These are phyloP conservation scores for Dicyrtoma fusca DNA, from an alignment of 2,888 invertebrate genomes.

Conservation along the genomic window DNA sequence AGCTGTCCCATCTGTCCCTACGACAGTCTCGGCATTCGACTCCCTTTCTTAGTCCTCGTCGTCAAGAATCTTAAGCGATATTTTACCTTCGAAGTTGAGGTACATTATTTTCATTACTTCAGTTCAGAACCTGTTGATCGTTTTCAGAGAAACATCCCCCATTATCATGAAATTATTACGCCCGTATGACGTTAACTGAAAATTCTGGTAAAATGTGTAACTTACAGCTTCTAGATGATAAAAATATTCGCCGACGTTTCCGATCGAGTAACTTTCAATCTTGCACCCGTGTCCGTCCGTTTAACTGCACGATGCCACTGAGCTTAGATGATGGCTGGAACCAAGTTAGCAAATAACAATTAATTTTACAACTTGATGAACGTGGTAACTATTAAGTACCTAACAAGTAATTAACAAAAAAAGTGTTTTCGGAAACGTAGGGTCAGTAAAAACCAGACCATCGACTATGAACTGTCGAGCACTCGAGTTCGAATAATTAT, in stretches of 20 bases:
- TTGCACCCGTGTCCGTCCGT: conserved; percentile 67
- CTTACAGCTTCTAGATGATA: conserved; percentile 67
- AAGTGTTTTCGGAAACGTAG: too few species aligned
- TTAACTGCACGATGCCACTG: conserved; percentile 70
- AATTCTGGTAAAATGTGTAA: neutral
- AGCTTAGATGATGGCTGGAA: conserved; percentile 68
- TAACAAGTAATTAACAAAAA: neutral
- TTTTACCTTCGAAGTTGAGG: conserved; percentile 70
- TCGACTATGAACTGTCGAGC: too few species aligned
- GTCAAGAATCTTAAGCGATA: conserved; percentile 69
- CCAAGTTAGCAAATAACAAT: conserved; percentile 57
- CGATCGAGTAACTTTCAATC: conserved; percentile 69
- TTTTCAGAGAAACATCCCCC: too few species aligned
- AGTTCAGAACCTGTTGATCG: too few species aligned
- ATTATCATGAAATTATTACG: neutral
- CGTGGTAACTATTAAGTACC: neutral
- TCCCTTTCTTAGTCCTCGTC: conserved; percentile 68
- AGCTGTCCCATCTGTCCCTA: conserved; percentile 67
- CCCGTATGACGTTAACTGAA: neutral
- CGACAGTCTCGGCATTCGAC: conserved; percentile 67
- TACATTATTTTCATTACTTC: too few species aligned
- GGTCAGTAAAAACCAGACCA: too few species aligned
- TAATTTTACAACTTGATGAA: neutral
- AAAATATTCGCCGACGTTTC: conserved; percentile 66
- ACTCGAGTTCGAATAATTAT: too few species aligned